Conservation (phyloP, 92 coral and sea anemone genomes). For the Siderastrea siderea region DNA sequence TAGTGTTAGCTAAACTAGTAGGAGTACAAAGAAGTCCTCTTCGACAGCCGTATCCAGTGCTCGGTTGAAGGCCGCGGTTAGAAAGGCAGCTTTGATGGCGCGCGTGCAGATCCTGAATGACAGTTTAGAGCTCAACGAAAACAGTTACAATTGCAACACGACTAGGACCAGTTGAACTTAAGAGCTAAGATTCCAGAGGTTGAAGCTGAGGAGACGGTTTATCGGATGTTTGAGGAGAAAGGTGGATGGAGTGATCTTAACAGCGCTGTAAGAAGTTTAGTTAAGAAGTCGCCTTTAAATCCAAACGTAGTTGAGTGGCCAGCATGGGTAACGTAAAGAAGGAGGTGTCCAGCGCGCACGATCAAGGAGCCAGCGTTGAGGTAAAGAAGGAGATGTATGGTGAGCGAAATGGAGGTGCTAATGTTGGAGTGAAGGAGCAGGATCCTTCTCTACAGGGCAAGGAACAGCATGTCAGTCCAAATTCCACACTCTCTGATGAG, state of each 20-base stretch:
- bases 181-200: conserved; percentile 28
- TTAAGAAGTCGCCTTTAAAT: background rate
- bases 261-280: background rate
- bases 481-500: background rate
- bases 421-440: background rate
- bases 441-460: background rate
- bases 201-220: conserved; percentile 22
- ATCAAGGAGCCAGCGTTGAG: background rate
- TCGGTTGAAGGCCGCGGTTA: conserved; percentile 9
- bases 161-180: conserved; percentile 8
- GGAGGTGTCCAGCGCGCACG: background rate
- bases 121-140: conserved; percentile 5
- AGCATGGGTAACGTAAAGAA: background rate
- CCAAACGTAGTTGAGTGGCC: conserved; percentile 4
- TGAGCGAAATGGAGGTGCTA: background rate
- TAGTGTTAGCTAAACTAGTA: conserved; percentile 1
- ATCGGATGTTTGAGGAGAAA: background rate
- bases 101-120: conserved; percentile 19
- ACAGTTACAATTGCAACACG: conserved; percentile 22
- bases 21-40: background rate
- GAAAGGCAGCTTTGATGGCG: conserved; percentile 20
- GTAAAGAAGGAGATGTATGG: conserved; percentile 1
- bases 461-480: background rate
- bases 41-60: conserved; percentile 10
- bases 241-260: background rate